Evolutionary conservation across 2,113 vertebrate genomes (phyloP), one percentile per base, ranked within the genome.

Genomic region (Potamarius usumacintae): DNA sequence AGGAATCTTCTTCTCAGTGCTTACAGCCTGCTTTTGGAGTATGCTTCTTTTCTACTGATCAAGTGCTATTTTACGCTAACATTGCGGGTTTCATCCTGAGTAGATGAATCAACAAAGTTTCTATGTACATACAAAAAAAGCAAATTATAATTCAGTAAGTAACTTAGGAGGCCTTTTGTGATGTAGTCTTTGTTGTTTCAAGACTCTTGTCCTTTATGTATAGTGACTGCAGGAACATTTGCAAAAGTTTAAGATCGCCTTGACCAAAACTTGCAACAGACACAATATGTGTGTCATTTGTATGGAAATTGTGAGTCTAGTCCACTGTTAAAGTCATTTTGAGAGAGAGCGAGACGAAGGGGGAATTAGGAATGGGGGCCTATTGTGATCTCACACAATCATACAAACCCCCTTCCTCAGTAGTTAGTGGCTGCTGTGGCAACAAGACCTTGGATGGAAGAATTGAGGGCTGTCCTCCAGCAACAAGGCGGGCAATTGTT

Each of bases 391-490:
- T 62, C 17, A 72, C 20, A 27, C 87, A 78, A 60, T 65, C 34
- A 80, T 63, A 48, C 89, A 72, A 42, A 81, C 77, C 71, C 84
- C 57, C 82, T 86, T 92, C 90, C 85, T 83, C 88, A 91, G 89
- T 65, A 34, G 90, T 91, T 94, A 95, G 94, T 95, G 95, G 96
- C 95, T 94, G 0, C 94, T 93, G 88, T 94, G 90, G 95, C 93
- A 95, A 95, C 94, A 89, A 90, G 89, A 72, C 87, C 78, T 82
- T 62, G 67, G 89, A 92, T 88, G 72, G 63, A 93, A 94, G 94
- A 96, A 96, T 85, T 91, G 92, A 92, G 92, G 92, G 93, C 95
- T 94, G 82, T 74, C 82, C 92, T 92, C 91, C 90, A 93, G 42
- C 50, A 89, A 94, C 83, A 84, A 92, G 91, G 83, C 89, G 4